Conservation (phyloP, 2,888 invertebrate genomes). For the Drosophila affinis region DNA sequence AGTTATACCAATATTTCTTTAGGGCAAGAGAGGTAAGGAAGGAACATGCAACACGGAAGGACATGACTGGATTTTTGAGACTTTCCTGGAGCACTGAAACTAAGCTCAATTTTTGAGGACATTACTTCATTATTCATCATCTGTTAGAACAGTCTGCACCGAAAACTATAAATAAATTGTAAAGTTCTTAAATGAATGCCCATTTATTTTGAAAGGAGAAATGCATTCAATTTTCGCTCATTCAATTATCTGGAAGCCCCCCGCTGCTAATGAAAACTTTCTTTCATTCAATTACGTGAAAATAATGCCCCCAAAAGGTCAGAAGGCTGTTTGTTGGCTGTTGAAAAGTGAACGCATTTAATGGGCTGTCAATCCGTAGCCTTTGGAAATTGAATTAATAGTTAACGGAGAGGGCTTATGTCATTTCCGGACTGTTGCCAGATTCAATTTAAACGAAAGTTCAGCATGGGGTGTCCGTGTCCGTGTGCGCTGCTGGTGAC, state of each 20-base stretch:
- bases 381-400: constrained; percentile 2
- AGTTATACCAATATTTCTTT: background rate
- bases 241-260: background rate
- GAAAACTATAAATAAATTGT: background rate
- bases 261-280: background rate
- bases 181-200: too few relatives aligned
- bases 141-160: background rate
- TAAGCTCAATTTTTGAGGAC: too few relatives aligned
- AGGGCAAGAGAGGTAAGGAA: constrained; percentile 43
- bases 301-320: background rate
- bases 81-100: constrained; percentile 9
- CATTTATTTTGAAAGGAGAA: background rate
- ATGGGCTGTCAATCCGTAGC: background rate
- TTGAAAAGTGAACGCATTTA: background rate
- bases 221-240: background rate
- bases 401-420: constrained; percentile 15
- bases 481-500: background rate
- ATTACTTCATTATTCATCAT: background rate
- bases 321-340: background rate
- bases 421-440: constrained; percentile 3
- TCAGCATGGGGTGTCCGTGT: background rate
- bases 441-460: constrained; percentile 15
- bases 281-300: background rate
- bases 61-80: constrained; percentile 58
- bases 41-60: background rate